Evolutionary conservation across 2,888 invertebrate genomes (phyloP), one percentile per base, ranked within the genome.

Genomic region (Deladenus siricidicola): DNA sequence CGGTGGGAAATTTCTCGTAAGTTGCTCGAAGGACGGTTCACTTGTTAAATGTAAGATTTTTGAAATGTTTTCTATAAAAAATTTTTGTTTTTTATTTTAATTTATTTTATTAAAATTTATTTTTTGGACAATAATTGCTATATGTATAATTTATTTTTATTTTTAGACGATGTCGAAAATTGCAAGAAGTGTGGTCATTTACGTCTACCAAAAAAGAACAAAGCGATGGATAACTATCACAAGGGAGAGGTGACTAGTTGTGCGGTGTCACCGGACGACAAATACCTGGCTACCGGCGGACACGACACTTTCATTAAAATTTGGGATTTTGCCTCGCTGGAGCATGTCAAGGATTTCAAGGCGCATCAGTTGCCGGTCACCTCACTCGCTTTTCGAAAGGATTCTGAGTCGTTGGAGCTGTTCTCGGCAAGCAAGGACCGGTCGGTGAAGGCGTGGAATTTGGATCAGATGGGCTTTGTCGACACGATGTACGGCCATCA

Each of bases 401-500:
- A 66, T 44, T 57, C 55, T 21, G 60, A 45, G 4, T 64, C 73
- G 17, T 63, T 64, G 29, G 68, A 74, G 48, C 55, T 76, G n/a
- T 76, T 71, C 62, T 75, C 75, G 6, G 67, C 68, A 26, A 73
- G 74, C 54, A 61, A 66, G 30, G 76, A 76, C 60, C 58, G 72
- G 56, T 65, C 70, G 29, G 67, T 74, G 17, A 73, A 71, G 65
- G 74, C 72, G 49, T 45, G 34, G 19, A 89, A 89, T 68, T 82
- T 94, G 57, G 89, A 90, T 82, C 93, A 96, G 80, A 89, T 92
- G 89, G 87, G 89, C 1, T 94, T 92, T 81, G 67, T 72, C 30
- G 71, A 74, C 62, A 73, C 70, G 53, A 82, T 82, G 71, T 87
- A 89, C 83, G 96, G 96, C 3, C 96, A 98, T 81, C 89, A 92